Conservation (phyloP, 2,888 invertebrate genomes). For the Caenorhabditis sp. region DNA sequence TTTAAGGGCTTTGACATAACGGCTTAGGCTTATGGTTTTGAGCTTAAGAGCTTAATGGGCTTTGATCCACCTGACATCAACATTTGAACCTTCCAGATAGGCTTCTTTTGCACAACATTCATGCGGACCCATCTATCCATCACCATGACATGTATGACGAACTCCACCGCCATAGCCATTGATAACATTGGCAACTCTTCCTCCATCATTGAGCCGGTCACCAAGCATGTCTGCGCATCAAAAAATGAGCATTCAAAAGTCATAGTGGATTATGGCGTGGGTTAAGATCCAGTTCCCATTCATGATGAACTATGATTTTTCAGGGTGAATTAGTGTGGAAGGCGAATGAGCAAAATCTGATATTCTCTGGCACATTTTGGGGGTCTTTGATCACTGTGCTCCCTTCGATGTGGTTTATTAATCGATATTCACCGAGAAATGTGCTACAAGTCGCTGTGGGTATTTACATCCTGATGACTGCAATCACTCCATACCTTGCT, state of each 20-base stretch:
- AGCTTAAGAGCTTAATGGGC: too few relatives aligned
- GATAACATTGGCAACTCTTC: constrained; percentile 4
- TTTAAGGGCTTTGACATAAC: too few relatives aligned
- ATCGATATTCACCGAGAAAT: constrained; percentile 36
- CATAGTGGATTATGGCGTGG: constrained; percentile 50
- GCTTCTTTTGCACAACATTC: constrained; percentile 50
- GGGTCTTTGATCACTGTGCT: constrained; percentile 59
- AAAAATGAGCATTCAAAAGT: constrained; percentile 30
- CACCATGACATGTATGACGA: constrained; percentile 57
- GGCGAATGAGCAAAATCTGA: constrained; percentile 52
- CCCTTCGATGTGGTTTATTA: constrained; percentile 59
- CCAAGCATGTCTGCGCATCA: constrained; percentile 22
- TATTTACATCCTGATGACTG: constrained; percentile 36
- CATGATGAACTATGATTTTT: neutral
- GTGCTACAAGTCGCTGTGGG: constrained; percentile 39
- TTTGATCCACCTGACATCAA: too few relatives aligned
- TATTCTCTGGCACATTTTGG: constrained; percentile 64
- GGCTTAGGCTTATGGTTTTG: too few relatives aligned
- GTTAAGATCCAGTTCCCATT: too few relatives aligned
- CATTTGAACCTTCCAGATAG: constrained; percentile 24
- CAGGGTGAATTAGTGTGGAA: constrained; percentile 61
- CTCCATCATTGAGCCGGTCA: constrained; percentile 9
- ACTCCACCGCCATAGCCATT: constrained; percentile 45
- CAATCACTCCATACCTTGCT: constrained; percentile 55
- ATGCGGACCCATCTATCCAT: constrained; percentile 50